Base-by-base conservation (phyloP, 2,797 vertebrate genomes). In the Xyrichtys novacula region DNA sequence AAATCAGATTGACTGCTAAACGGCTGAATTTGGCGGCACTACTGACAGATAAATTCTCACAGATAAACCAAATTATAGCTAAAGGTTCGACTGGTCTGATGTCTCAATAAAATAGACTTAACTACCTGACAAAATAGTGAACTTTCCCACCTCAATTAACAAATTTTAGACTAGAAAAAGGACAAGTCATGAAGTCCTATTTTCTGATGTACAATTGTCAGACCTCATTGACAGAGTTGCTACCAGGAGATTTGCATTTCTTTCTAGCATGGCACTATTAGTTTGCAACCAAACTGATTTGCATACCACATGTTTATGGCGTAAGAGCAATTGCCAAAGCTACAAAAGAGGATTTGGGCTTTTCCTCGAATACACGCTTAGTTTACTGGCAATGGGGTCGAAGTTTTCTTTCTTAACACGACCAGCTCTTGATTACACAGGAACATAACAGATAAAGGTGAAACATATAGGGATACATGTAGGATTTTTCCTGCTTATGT, bases 281-380 rank as follows among this genome's bases (percentile, higher is more conserved):
- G 10, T 62, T 56, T 48, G 31, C 50, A 56, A 32, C 28, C 47
- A 36, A 36, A 47, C 44, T 46, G 16, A 25, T 26, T 54, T 64
- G 32, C 23, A 9, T 38, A 36, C 20, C 7, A 32, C 29, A 22
- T 54, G 26, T 59, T 44, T 22, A 29, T 44, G 40, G 55, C 1
- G 5, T 48, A 44, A 74, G 40, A 10, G 26, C 61, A 61, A 62
- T 64, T 74, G 42, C 59, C 34, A 65, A 74, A 75, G 50, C 65
- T 47, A 38, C 50, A 50, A 55, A 70, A 72, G 7, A 36, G 58
- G 47, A 49, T 29, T 56, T 65, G 48, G 58, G 42, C 59, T 32
- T 81, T 84, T 84, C 74, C 55, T 85, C 19, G 40, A 81, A 76
- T 38, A 50, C 46, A 0, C 48, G 9, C 48, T 66, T 42, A 60